These are phyloP conservation scores for Neolamprologus cancellatus DNA, from an alignment of 2,113 vertebrate species.

Conservation along the genomic window DNA sequence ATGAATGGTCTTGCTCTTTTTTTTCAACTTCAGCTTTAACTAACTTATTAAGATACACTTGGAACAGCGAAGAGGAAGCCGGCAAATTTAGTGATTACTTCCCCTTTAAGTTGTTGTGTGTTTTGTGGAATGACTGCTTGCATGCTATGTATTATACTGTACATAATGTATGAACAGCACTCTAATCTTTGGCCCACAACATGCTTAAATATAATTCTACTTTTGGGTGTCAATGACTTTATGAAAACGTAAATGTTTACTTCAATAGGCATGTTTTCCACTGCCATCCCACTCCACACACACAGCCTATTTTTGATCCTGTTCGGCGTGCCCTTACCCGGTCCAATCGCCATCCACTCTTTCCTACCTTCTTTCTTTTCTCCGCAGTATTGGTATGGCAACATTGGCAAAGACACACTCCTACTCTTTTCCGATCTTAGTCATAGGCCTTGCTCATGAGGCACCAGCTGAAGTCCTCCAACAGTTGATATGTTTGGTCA, in stretches of 20 bases:
- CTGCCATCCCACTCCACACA: background rate
- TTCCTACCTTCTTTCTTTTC: slow-evolving; percentile 23
- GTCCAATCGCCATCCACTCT: slow-evolving; percentile 23
- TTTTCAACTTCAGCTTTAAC: background rate
- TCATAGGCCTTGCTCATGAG: slow-evolving; percentile 66
- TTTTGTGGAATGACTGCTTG: background rate
- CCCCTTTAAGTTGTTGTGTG: slow-evolving; percentile 4
- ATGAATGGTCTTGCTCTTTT: background rate
- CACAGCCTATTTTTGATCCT: slow-evolving; percentile 39
- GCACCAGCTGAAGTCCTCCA: slow-evolving; percentile 55
- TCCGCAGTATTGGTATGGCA: slow-evolving; percentile 63
- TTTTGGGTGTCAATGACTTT: background rate
- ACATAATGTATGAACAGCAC: background rate
- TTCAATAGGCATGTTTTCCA: background rate
- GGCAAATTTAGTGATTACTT: slow-evolving; percentile 23
- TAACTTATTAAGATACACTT: background rate
- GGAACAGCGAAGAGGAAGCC: slow-evolving; percentile 40
- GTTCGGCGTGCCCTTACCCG: slow-evolving; percentile 4
- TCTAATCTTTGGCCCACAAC: background rate
- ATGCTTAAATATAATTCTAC: background rate
- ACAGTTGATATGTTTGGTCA: slow-evolving; percentile 50
- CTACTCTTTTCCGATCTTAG: slow-evolving; percentile 65
- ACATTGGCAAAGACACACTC: slow-evolving; percentile 64
- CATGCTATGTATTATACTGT: background rate
- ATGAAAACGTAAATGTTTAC: slow-evolving; percentile 32